Evolutionary conservation across 2,797 vertebrate genomes (phyloP).

Genomic region (Aphelocoma californica): DNA sequence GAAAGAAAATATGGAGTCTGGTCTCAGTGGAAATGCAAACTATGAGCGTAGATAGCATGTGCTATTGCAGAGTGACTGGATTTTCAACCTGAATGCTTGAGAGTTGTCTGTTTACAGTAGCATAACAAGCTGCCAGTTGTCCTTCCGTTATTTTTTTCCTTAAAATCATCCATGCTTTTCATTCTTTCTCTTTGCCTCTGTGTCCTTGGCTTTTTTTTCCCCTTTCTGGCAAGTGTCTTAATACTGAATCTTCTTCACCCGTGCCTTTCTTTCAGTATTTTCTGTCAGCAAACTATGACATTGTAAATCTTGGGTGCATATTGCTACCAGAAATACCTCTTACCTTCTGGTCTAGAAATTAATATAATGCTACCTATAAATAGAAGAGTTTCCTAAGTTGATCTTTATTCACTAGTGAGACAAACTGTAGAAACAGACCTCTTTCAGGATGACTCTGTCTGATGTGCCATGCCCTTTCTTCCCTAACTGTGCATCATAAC

Average conservation of each 20-base stretch:
- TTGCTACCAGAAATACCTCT: background rate
- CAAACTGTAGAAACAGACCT: background rate
- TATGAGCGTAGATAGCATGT: rapidly evolving
- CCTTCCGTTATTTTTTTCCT: background rate
- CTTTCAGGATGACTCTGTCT: background rate
- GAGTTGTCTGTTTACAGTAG: background rate
- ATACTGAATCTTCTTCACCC: background rate
- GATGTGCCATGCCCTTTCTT: background rate
- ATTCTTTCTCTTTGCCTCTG: background rate
- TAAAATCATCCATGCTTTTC: background rate
- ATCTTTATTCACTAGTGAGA: background rate
- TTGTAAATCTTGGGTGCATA: background rate
- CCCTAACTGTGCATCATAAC: background rate
- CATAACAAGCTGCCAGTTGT: background rate
- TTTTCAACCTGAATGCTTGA: background rate
- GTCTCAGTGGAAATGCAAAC: background rate
- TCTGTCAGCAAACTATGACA: background rate
- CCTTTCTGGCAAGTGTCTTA: background rate
- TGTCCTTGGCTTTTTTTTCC: background rate
- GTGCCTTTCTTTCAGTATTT: background rate
- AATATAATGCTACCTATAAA: background rate
- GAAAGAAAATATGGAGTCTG: background rate
- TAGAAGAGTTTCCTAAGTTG: background rate
- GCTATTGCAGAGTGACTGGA: background rate
- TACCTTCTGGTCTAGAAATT: background rate